phyloP scores from a whole-genome alignment of 2,888 invertebrate genomes.

The Diaprepes abbreviatus region DNA sequence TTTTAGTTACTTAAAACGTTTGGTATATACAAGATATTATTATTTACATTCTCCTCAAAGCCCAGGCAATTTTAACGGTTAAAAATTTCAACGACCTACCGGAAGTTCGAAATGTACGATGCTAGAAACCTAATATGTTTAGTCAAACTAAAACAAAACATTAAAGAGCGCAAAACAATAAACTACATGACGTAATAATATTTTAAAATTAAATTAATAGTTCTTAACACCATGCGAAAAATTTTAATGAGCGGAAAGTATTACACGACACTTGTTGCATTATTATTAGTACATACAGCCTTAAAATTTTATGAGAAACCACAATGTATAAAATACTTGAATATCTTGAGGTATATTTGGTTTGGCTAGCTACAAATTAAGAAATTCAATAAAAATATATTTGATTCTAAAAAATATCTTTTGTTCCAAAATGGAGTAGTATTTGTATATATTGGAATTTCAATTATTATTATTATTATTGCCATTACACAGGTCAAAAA shows the following conservation, averaged over 20 bases:
- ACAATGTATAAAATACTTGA: no score
- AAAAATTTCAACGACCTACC: slow-evolving; percentile 17
- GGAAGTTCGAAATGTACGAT: slow-evolving; percentile 4
- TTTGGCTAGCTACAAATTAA: no score
- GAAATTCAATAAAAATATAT: no score
- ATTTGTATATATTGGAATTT: no score
- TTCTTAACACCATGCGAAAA: slow-evolving; percentile 23
- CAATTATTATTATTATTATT: no score
- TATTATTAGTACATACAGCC: slow-evolving; percentile 13
- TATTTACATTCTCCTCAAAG: neutral
- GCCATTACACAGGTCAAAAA: no score
- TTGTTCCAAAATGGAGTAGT: no score
- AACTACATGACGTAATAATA: slow-evolving; percentile 14
- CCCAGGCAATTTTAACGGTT: slow-evolving; percentile 12
- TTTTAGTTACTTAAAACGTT: no score
- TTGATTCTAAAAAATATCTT: no score
- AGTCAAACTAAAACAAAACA: neutral
- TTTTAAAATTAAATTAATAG: slow-evolving; percentile 30
- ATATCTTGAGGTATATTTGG: no score
- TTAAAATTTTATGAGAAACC: neutral
- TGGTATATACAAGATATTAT: no score
- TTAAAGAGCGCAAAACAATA: neutral
- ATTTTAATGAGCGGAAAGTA: slow-evolving; percentile 35
- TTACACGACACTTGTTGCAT: slow-evolving; percentile 25
- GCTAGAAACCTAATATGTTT: slow-evolving; percentile 2